Conservation (phyloP, 2,888 invertebrate species). For the Gnatocerus cornutus region DNA sequence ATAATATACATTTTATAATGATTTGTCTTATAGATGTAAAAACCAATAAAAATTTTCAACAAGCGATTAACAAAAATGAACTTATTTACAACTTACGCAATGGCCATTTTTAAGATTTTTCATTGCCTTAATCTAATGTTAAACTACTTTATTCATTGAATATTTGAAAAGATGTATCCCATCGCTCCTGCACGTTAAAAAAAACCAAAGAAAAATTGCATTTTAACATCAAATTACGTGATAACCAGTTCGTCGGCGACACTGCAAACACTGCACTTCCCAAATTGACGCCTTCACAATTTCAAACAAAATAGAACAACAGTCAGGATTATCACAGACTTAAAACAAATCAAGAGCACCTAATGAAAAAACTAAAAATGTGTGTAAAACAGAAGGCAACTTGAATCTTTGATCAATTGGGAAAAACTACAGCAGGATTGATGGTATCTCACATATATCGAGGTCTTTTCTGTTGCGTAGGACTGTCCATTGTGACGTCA, state of each 20-base stretch:
- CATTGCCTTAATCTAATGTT: conserved; percentile 39
- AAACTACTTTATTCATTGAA: conserved; percentile 37
- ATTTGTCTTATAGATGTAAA: conserved; percentile 45
- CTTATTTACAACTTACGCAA: conserved; percentile 37
- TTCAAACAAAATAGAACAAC: conserved; percentile 18
- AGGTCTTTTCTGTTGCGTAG: conserved; percentile 82
- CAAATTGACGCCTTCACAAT: conserved; percentile 3
- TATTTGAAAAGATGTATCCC: conserved; percentile 26
- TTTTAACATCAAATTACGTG: not conserved
- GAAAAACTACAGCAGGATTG: conserved; percentile 35
- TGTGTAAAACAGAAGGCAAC: conserved; percentile 44
- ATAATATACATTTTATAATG: conserved; percentile 41
- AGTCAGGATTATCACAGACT: conserved; percentile 41
- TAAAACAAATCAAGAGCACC: conserved; percentile 37
- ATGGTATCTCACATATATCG: conserved; percentile 76
- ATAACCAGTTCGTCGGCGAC: not conserved
- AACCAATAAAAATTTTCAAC: conserved; percentile 33
- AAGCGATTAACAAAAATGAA: conserved; percentile 43
- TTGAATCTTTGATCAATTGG: conserved; percentile 36
- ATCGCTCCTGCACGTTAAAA: conserved; percentile 18
- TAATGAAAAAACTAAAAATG: conserved; percentile 28
- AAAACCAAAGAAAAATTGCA: conserved; percentile 7
- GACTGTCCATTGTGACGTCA: conserved; percentile 86
- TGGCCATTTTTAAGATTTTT: conserved; percentile 26
- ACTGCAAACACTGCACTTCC: not conserved